Conservation (phyloP, 2,113 vertebrate species). For the Dicerorhinus sumatrensis region DNA sequence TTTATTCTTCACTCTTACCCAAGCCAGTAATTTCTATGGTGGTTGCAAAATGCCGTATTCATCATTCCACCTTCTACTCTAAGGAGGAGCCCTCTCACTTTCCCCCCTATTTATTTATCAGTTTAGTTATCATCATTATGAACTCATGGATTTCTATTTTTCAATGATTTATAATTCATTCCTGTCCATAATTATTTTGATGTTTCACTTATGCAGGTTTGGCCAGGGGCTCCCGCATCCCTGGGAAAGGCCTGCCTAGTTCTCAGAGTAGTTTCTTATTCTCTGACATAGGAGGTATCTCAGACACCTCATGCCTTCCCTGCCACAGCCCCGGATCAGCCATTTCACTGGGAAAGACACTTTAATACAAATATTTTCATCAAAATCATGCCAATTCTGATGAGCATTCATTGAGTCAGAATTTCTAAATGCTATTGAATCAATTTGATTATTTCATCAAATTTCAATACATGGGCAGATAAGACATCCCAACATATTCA, state of each 20-base stretch:
- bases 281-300: rapidly evolving
- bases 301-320: rapidly evolving
- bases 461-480: not conserved
- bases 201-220: no score
- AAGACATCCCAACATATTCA: no score
- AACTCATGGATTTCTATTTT: rapidly evolving
- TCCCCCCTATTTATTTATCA: not conserved
- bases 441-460: not conserved
- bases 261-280: rapidly evolving
- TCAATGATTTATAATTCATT: rapidly evolving
- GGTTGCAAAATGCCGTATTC: rapidly evolving
- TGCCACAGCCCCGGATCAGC: rapidly evolving
- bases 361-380: not conserved
- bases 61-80: no score
- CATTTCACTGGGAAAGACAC: not conserved
- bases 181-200: not conserved
- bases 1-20: rapidly evolving
- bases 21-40: not conserved
- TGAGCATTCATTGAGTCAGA: rapidly evolving
- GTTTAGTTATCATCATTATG: no score
- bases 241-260: rapidly evolving
- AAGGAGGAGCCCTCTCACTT: no score
- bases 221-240: not conserved
- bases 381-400: not conserved
- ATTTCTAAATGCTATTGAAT: not conserved